Evolutionary conservation across 2,797 vertebrate species (phyloP).

Genomic region (Poeciliopsis gracilis): DNA sequence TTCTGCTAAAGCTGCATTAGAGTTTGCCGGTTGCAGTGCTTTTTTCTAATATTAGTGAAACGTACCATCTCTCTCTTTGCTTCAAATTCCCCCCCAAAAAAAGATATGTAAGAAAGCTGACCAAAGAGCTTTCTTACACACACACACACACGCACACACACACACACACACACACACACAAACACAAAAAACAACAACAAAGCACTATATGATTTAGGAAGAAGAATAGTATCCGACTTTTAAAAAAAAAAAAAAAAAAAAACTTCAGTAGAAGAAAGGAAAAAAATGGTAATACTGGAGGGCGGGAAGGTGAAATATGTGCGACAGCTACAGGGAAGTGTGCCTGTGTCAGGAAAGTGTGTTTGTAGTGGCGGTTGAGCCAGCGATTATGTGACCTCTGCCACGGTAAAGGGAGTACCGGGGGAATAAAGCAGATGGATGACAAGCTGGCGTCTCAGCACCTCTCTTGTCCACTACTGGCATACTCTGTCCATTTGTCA

Average conservation of each 20-base stretch:
- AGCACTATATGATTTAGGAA: slow-evolving; percentile 34
- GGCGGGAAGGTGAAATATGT: neutral
- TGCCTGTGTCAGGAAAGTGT: slow-evolving; percentile 39
- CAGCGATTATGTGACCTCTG: slow-evolving; percentile 63
- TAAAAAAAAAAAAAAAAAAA: neutral
- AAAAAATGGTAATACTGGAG: neutral
- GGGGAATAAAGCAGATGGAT: slow-evolving; percentile 69
- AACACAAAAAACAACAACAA: neutral
- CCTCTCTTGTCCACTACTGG: slow-evolving; percentile 49
- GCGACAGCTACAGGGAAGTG: slow-evolving; percentile 12
- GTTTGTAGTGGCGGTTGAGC: slow-evolving; percentile 57
- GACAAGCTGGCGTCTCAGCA: slow-evolving; percentile 66
- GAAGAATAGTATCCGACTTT: slow-evolving; percentile 9
- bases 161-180: too few species aligned
- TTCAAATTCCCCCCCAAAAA: neutral
- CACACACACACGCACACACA: too few species aligned
- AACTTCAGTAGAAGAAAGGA: neutral
- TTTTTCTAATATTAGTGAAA: neutral
- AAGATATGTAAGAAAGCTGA: slow-evolving; percentile 43
- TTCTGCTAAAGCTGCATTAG: neutral
- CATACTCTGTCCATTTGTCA: slow-evolving; percentile 61
- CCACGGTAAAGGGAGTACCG: slow-evolving; percentile 31
- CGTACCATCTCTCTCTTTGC: slow-evolving; percentile 1
- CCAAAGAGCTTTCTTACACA: slow-evolving; percentile 6
- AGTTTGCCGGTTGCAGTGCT: neutral